These are phyloP conservation scores for Mantis religiosa DNA, from an alignment of 2,888 invertebrate genomes.

Conservation along the genomic window DNA sequence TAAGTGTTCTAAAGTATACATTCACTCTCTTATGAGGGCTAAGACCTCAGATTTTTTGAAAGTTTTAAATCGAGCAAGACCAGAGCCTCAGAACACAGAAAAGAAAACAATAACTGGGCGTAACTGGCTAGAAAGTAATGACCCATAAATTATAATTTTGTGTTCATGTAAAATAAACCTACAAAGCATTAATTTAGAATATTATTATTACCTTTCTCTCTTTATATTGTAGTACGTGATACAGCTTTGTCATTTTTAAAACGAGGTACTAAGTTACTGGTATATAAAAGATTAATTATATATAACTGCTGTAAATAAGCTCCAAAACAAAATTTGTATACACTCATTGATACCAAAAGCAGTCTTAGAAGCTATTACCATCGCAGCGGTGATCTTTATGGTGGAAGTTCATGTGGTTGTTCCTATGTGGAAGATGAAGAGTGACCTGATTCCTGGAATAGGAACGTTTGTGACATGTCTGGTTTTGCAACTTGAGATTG, in stretches of 20 bases:
- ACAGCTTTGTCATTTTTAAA: no score
- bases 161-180: no score
- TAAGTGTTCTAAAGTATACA: conserved; percentile 99
- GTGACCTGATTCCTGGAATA: conserved; percentile 81
- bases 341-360: conserved; percentile 76
- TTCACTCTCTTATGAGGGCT: conserved; percentile 98
- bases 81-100: conserved; percentile 77
- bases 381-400: conserved; percentile 89
- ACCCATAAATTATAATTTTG: background rate
- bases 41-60: conserved; percentile 99
- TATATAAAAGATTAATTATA: no score
- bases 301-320: no score
- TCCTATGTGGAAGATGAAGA: conserved; percentile 84
- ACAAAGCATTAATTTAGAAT: no score
- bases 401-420: conserved; percentile 80
- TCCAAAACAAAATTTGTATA: no score
- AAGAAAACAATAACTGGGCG: conserved; percentile 79
- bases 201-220: no score
- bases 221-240: no score
- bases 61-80: conserved; percentile 95
- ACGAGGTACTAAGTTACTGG: no score
- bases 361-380: conserved; percentile 82
- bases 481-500: conserved; percentile 77
- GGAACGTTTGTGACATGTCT: conserved; percentile 83
- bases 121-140: conserved; percentile 53